Conservation (phyloP, 2,113 vertebrate genomes). For the Heptranchias perlo region DNA sequence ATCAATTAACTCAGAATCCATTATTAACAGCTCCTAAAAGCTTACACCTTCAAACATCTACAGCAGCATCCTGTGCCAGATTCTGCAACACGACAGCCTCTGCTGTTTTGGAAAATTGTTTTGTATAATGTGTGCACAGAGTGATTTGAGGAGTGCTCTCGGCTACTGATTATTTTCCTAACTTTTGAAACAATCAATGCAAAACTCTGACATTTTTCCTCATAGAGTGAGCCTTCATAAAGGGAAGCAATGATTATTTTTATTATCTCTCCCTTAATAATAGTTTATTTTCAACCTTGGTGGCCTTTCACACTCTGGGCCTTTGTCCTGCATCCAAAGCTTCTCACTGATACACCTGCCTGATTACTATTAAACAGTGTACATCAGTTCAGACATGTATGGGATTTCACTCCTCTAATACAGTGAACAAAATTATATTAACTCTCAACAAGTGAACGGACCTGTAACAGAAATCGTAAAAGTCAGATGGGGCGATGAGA, state of each 20-base stretch:
- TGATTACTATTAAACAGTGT: not conserved
- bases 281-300: not conserved
- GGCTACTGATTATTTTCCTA: not conserved
- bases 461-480: not conserved
- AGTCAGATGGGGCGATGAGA: not conserved
- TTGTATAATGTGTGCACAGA: not conserved
- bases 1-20: constrained; percentile 8
- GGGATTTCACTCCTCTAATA: not conserved
- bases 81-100: not conserved
- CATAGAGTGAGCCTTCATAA: not conserved
- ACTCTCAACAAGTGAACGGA: not conserved
- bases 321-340: not conserved
- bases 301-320: not conserved
- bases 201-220: not conserved
- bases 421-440: not conserved
- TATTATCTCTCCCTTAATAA: not conserved
- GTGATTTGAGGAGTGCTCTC: not conserved
- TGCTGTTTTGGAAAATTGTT: not conserved
- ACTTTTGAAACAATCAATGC: not conserved
- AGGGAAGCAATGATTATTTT: not conserved
- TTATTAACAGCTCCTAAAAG: constrained; percentile 31
- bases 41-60: not conserved
- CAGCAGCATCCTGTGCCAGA: not conserved
- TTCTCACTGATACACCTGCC: not conserved
- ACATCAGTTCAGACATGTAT: not conserved